phyloP scores from a whole-genome alignment of 2,888 invertebrate genomes.

The Nemoura dubitans region DNA sequence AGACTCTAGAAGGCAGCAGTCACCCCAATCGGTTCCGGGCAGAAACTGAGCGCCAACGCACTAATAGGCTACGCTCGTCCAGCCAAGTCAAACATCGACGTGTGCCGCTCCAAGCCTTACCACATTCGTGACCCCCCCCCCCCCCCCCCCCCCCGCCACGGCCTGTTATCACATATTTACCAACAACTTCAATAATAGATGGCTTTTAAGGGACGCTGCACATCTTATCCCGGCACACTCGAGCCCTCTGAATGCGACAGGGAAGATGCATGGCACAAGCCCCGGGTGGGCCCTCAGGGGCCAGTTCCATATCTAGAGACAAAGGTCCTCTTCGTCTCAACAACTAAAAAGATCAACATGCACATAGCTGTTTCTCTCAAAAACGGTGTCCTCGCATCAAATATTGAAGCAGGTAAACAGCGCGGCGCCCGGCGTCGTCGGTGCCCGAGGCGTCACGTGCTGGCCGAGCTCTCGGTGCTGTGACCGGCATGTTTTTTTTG shows the following conservation, averaged over 20 bases:
- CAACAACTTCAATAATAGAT: neutral
- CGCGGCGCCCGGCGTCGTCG: neutral
- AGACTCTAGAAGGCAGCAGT: no score
- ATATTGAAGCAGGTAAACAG: neutral
- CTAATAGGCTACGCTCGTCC: neutral
- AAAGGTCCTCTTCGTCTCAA: neutral
- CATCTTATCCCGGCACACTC: neutral
- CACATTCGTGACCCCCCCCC: no score
- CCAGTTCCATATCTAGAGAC: neutral
- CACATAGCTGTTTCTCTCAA: neutral
- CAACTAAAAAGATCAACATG: neutral
- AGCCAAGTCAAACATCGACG: neutral
- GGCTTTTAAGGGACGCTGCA: neutral
- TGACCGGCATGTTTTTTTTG: no score
- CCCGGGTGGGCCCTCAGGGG: neutral
- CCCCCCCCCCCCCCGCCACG: neutral
- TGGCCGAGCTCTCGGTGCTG: neutral
- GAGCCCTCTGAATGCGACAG: neutral
- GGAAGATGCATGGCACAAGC: neutral
- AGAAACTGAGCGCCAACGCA: neutral
- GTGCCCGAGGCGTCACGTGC: neutral
- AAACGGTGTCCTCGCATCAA: neutral
- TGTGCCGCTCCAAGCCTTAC: no score
- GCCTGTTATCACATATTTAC: conserved; percentile 7
- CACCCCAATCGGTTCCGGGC: neutral